Evolutionary conservation across 1,140 invertebrate genomes (phyloP), one percentile per base, ranked within the genome.

Genomic region (Calephelis nemesis): DNA sequence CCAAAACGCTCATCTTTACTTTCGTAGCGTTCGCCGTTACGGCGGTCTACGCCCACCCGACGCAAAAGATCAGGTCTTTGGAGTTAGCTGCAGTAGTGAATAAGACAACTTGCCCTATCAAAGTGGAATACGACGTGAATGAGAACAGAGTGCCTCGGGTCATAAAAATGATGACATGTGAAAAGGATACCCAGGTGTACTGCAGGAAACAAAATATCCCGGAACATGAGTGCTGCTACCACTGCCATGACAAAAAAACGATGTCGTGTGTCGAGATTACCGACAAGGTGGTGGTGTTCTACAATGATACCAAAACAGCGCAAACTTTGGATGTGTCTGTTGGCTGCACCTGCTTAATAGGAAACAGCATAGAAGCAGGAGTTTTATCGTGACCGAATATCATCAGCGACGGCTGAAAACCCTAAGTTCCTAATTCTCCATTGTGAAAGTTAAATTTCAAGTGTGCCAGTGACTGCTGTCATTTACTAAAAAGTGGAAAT

Each of bases 111-210:
- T 90, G 88, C 74, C 86, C 88, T 50, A 84, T 87, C 72, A 68
- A 73, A 19, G 77, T 87, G 69, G 71, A 70, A 8, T 71, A 79
- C 39, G 75, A 85, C 76, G 71, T 75, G 45, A 67, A 87, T 75
- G 48, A 67, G 11, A 58, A 82, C 10, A 81, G 87, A 0, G 72
- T 87, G 54, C 87, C 87, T 71, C 79, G 77, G 10, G 70, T 76
- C 40, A 90, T 90, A 66, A 90, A 90, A 71, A 72, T 77, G 76
- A 76, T 89, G 66, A 74, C 73, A 68, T 89, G 87, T 74, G 78
- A 68, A 0, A 54, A 67, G 7, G 85, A n/a, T n/a, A n/a, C n/a
- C n/a, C n/a, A n/a, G n/a, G n/a, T n/a, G n/a, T n/a, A n/a, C n/a
- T n/a, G n/a, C 80, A 12, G 40, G 52, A 47, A 71, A 39, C 73